phyloP scores from a whole-genome alignment of 2,113 vertebrate genomes.

The Coregonus clupeaformis region DNA sequence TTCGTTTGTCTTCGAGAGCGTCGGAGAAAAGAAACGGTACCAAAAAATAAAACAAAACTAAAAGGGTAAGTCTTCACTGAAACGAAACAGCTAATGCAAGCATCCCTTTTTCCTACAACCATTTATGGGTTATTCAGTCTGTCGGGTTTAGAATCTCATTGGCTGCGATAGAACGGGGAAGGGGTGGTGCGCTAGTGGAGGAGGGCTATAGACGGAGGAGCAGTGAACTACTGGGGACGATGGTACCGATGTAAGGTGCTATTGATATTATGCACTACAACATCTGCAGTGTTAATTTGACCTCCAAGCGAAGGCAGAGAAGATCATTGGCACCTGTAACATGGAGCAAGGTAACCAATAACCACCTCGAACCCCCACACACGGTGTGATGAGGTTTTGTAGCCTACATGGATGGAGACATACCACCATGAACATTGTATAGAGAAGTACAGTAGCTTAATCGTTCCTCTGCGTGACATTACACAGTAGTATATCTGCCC shows the following conservation, averaged over 20 bases:
- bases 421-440: too few species aligned
- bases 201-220: conserved; percentile 16
- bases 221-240: background rate
- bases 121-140: conserved; percentile 85
- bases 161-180: conserved; percentile 67
- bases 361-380: too few species aligned
- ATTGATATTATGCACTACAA: background rate
- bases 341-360: too few species aligned
- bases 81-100: conserved; percentile 64
- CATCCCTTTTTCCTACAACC: conserved; percentile 75
- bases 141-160: conserved; percentile 80
- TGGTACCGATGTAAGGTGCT: background rate
- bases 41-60: conserved; percentile 55
- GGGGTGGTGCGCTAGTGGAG: conserved; percentile 56
- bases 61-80: conserved; percentile 73
- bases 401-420: too few species aligned
- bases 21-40: conserved; percentile 12
- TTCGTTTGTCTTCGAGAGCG: conserved; percentile 8
- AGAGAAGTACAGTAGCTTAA: too few species aligned
- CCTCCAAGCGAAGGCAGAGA: too few species aligned
- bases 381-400: too few species aligned
- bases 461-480: too few species aligned
- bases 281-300: too few species aligned
- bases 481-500: too few species aligned
- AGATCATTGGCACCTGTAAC: too few species aligned